Conservation (phyloP, 2,113 vertebrate species). For the Manacus vitellinus region DNA sequence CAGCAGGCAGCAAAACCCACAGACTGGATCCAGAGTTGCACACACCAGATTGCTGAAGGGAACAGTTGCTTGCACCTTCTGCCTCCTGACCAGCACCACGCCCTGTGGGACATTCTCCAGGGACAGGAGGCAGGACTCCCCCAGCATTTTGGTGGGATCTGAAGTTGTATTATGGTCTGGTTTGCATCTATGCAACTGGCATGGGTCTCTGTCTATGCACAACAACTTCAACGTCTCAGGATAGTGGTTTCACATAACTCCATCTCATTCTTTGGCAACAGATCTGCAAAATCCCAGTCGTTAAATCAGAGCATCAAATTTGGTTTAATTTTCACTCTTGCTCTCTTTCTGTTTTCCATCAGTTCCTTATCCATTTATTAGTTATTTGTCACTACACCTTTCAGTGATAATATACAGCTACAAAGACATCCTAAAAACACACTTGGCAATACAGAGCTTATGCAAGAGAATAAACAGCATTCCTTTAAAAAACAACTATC, state of each 20-base stretch:
- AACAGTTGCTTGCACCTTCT: background rate
- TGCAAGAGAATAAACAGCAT: background rate
- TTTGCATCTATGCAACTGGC: background rate
- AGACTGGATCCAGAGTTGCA: background rate
- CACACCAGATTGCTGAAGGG: background rate
- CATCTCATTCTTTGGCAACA: background rate
- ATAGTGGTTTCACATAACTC: background rate
- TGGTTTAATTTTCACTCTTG: background rate
- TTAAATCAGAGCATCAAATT: background rate
- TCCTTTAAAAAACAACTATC: background rate
- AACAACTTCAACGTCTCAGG: background rate
- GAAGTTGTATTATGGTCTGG: background rate
- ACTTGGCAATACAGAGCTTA: background rate
- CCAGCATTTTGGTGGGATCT: background rate
- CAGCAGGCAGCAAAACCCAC: background rate
- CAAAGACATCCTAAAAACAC: background rate
- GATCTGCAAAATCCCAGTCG: background rate
- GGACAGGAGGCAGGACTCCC: background rate
- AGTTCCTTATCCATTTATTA: background rate
- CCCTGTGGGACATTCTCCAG: background rate
- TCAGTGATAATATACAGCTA: background rate
- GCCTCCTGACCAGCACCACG: background rate
- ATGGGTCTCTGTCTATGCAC: accelerated
- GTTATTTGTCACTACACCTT: background rate
- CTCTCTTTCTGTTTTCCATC: background rate